Conservation (phyloP, 1,140 invertebrate species). For the Hyles vespertilio region DNA sequence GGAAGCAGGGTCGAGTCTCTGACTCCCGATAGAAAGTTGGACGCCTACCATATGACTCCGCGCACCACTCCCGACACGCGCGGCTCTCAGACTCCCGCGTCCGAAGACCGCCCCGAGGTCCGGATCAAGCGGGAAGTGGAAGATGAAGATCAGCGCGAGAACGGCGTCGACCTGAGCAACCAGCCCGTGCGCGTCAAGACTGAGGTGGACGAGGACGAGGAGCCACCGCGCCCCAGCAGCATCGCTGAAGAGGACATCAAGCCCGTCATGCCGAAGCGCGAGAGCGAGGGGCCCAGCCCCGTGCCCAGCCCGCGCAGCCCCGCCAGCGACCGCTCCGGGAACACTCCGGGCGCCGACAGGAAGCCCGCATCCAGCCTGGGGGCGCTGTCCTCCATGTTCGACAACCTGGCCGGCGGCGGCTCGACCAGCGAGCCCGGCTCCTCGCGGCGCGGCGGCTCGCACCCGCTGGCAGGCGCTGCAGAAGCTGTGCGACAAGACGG, state of each 20-base stretch:
- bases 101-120: conserved; percentile 61
- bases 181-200: conserved; percentile 75
- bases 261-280: conserved; percentile 51
- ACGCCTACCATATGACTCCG: conserved; percentile 80
- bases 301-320: conserved; percentile 81
- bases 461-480: conserved; percentile 95
- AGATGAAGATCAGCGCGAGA: conserved; percentile 68
- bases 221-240: conserved; percentile 74
- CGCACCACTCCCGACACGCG: conserved; percentile 84
- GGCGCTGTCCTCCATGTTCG: conserved; percentile 92
- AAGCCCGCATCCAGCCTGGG: conserved; percentile 85
- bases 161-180: conserved; percentile 68
- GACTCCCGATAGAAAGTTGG: conserved; percentile 85
- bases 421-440: conserved; percentile 67
- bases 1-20: conserved; percentile 85
- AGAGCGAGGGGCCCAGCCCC: conserved; percentile 69
- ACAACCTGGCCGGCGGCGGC: conserved; percentile 82
- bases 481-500: conserved; percentile 96
- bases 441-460: conserved; percentile 82
- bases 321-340: conserved; percentile 83
- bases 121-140: conserved; percentile 74
- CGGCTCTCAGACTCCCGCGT: conserved; percentile 71
- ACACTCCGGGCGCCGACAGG: conserved; percentile 81
- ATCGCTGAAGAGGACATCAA: conserved; percentile 70
- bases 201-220: conserved; percentile 76